Evolutionary conservation across 2,888 invertebrate species (phyloP).

Genomic region (Philereme vetulata): DNA sequence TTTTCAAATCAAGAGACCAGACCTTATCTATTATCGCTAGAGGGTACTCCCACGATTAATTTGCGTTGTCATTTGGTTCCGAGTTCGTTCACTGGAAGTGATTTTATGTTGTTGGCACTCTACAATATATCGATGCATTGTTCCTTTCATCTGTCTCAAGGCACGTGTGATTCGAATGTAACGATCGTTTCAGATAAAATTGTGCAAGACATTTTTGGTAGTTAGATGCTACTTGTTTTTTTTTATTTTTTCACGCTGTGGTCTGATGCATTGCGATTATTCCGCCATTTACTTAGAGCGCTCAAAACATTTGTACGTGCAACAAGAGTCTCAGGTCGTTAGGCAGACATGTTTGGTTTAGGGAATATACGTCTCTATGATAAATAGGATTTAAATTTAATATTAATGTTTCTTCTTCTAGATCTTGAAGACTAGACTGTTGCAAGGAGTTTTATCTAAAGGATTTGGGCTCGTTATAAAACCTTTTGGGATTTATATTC

Average conservation of each 20-base stretch:
- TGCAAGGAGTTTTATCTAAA: background rate
- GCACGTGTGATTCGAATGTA: too few relatives aligned
- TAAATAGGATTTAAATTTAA: constrained; percentile 54
- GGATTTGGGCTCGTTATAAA: background rate
- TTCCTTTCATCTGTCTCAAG: too few relatives aligned
- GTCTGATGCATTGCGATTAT: constrained; percentile 69
- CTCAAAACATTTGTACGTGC: constrained; percentile 57
- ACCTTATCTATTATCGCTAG: too few relatives aligned
- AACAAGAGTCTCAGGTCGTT: constrained; percentile 62
- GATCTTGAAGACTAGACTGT: constrained; percentile 7
- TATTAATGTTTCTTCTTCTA: constrained; percentile 48
- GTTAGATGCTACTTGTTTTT: too few relatives aligned
- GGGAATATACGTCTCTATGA: constrained; percentile 52
- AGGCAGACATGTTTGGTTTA: constrained; percentile 59
- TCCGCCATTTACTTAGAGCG: constrained; percentile 58
- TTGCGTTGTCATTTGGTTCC: too few relatives aligned
- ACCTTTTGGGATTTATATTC: background rate
- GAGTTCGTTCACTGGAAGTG: too few relatives aligned
- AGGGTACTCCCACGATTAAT: too few relatives aligned
- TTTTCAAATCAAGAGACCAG: background rate
- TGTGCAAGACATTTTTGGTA: too few relatives aligned
- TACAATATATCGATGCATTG: too few relatives aligned
- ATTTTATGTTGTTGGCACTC: too few relatives aligned
- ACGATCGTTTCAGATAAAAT: too few relatives aligned
- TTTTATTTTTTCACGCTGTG: constrained; percentile 32